These are phyloP conservation scores for Diploptera punctata DNA, from an alignment of 2,888 invertebrate species.

Conservation along the genomic window DNA sequence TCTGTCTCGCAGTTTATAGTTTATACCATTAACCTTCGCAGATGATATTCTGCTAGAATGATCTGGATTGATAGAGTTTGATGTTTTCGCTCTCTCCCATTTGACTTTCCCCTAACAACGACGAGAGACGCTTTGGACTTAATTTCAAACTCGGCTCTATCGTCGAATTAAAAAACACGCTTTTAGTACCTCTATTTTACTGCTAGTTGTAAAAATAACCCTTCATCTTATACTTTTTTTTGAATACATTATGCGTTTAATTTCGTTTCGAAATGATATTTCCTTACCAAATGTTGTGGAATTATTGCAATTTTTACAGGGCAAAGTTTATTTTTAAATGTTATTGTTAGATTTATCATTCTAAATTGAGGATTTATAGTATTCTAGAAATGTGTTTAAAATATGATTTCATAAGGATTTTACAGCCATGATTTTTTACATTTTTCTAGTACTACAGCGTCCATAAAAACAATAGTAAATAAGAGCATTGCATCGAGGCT, in stretches of 20 bases:
- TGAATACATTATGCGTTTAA: background rate
- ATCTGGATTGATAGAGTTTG: background rate
- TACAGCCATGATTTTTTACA: no score
- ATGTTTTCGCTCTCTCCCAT: background rate
- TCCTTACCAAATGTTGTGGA: no score
- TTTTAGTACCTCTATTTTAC: background rate
- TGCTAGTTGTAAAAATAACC: background rate
- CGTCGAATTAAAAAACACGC: background rate
- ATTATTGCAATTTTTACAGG: no score
- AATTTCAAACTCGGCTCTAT: background rate
- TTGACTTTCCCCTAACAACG: background rate
- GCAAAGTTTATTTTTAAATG: no score
- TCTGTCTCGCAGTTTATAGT: background rate
- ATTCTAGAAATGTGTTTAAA: no score
- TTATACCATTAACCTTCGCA: background rate
- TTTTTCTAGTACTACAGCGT: no score
- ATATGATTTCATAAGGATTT: no score
- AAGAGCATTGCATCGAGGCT: no score
- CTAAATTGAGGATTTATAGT: no score
- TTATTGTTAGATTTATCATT: no score
- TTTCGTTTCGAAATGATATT: background rate
- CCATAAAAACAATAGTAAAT: no score
- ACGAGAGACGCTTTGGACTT: background rate
- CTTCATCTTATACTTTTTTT: background rate
- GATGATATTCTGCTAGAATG: background rate